Base-by-base conservation (phyloP, 2,888 invertebrate species). In the Mylabris sibirica region DNA sequence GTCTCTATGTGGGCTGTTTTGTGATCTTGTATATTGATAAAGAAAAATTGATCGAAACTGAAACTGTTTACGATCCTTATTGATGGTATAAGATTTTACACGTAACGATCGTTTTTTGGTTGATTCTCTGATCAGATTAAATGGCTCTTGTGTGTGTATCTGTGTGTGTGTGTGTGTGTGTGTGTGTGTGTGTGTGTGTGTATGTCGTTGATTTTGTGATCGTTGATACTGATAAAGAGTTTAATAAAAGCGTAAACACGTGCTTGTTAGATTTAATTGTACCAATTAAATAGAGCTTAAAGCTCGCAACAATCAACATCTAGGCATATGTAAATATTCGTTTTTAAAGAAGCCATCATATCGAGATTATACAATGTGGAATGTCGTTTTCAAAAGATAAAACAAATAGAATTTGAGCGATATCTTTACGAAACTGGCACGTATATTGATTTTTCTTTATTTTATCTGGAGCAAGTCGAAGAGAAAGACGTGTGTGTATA, bases 221-320 rank as follows among this genome's bases (percentile, higher is more conserved):
- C 57, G n/a, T 68, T 61, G 35, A 59, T 61, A 60, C 49, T 59
- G 74, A 75, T 75, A 74, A 73, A 64, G 66, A 53, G 67, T 57
- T 69, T 71, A 71, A 60, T 69, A 72, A 74, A 74, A 63, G 68
- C 66, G 66, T 71, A 71, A 75, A 75, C 75, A 74, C 75, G 75
- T 75, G 75, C 75, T 73, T 59, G 60, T 74, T 71, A 60, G 66
- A 65, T 68, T 74, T 75, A 73, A 75, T 72, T 74, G 73, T 66
- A 64, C 60, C 75, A 71, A 75, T 75, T 75, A 72, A 73, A 69
- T 22, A 17, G 67, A 70, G 68, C 66, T 73, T 73, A 72, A 70
- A 70, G 70, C 65, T 61, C 59, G 12, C 26, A 22, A 53, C 22
- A 53, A 3, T 3, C 44, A 57, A 57, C 57, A 26, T n/a, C 22